Conservation (phyloP, 2,797 vertebrate species). For the Leuciscus waleckii region DNA sequence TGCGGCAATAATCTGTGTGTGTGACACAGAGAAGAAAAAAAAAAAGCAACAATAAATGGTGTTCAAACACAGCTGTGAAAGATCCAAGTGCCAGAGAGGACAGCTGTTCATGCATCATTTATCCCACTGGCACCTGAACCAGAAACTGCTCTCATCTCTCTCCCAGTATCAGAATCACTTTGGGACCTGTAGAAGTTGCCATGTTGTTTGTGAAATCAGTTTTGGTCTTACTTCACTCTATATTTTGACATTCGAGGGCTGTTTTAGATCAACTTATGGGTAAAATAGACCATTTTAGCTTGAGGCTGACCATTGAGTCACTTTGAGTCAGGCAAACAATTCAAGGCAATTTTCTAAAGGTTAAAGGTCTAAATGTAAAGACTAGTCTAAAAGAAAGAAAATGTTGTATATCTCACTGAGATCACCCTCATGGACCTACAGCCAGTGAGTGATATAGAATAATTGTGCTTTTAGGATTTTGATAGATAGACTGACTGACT, state of each 20-base stretch:
- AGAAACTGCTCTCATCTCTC: slow-evolving; percentile 25
- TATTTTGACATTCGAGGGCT: neutral
- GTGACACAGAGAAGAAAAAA: slow-evolving; percentile 3
- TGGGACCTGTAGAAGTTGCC: slow-evolving; percentile 29
- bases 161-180: slow-evolving; percentile 6
- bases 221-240: slow-evolving; percentile 3
- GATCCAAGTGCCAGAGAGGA: slow-evolving; percentile 36
- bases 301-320: neutral
- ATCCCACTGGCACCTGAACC: slow-evolving; percentile 45
- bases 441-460: neutral
- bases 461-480: neutral
- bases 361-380: neutral
- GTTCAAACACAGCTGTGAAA: slow-evolving; percentile 50
- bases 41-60: slow-evolving; percentile 55
- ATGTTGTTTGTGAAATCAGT: slow-evolving; percentile 20
- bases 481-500: too few relatives aligned
- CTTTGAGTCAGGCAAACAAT: neutral
- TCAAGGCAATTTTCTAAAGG: neutral
- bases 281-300: neutral
- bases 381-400: neutral
- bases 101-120: slow-evolving; percentile 55
- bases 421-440: neutral
- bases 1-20: neutral
- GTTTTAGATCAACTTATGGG: neutral
- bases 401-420: neutral